Evolutionary conservation across 1,140 invertebrate genomes (phyloP), one percentile per base, ranked within the genome.

Genomic region (Drosophila virilis): DNA sequence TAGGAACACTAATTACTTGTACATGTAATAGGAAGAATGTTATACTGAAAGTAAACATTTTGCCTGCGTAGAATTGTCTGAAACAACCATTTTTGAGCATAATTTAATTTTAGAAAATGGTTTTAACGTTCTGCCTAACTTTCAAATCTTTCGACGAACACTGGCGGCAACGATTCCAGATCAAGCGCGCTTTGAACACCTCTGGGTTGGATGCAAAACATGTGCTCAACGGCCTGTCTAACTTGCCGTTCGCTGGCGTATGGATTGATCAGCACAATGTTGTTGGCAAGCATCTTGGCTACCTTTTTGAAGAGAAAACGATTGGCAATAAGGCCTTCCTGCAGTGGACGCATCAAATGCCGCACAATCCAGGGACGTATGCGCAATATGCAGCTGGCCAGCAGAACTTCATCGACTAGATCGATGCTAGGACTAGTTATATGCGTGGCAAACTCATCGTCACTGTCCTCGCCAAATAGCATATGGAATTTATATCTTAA

Each of bases 331-430:
- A 92, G 55, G 5, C 86, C 86, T 32, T 92, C 90, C 6, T 76
- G 66, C 50, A 92, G 64, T 1, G 91, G 91, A 13, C 71, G 58
- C 91, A 92, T 92, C 32, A 92, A 59, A 42, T 92, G 65, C 0
- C 89, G 67, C 8, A 92, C 91, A 15, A 92, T 80, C 91, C 91
- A 92, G 1, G 91, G 90, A 0, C 91, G 85, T 35, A 92, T 91
- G 0, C 91, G 91, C 7, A 77, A 61, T 15, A 91, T 78, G 40
- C 91, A 92, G 59, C 91, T 92, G 55, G 77, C 67, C 15, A 91
- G 68, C 13, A 92, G 67, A 1, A 91, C 75, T 48, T 92, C 75
- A 59, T 92, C 81, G 1, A 83, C 73, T 32, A 92, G 65, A 60
- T 92, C 91, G 8, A 92, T 91, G 12, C 83, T 78, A 10, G 91